Percentiles rank a stretch among this genome's conserved stretches.
These are phyloP conservation scores for Camponotus floridanus DNA, from an alignment of 1,140 invertebrate genomes.

Conservation along the genomic window DNA sequence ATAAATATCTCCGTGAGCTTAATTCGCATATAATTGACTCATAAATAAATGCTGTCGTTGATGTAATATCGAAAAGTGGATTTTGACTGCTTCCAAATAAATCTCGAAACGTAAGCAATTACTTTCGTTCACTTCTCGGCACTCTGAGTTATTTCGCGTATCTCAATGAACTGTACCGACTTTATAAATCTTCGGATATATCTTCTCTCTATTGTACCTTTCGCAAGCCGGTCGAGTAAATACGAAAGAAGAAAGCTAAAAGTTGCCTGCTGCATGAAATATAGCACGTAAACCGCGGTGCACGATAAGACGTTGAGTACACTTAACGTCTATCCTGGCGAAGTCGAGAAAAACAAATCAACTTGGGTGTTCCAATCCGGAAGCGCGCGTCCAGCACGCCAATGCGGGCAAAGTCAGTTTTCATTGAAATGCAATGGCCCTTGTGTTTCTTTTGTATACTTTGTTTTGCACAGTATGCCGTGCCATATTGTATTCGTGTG, in stretches of 20 bases:
- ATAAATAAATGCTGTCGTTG: constrained; percentile 14
- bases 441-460: constrained; percentile 42
- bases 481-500: constrained; percentile 6
- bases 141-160: constrained; percentile 44
- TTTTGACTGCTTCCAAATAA: constrained; percentile 14
- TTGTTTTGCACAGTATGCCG: constrained; percentile 29
- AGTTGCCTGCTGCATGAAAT: constrained; percentile 60
- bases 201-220: constrained; percentile 41
- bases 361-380: constrained; percentile 41
- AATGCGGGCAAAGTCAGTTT: constrained; percentile 35
- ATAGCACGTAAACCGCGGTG: constrained; percentile 54
- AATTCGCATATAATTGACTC: not conserved
- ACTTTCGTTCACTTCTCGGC: constrained; percentile 16
- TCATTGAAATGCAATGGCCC: constrained; percentile 55
- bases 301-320: constrained; percentile 62
- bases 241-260: constrained; percentile 56
- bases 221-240: constrained; percentile 51
- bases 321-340: constrained; percentile 51
- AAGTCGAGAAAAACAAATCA: constrained; percentile 60
- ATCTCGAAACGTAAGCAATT: constrained; percentile 49
- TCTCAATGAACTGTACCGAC: constrained; percentile 47
- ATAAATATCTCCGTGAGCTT: not conserved
- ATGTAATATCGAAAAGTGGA: constrained; percentile 14
- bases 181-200: constrained; percentile 58
- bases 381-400: constrained; percentile 48